Base-by-base conservation (phyloP, 2,797 vertebrate genomes). In the Lycodopsis pacificus region DNA sequence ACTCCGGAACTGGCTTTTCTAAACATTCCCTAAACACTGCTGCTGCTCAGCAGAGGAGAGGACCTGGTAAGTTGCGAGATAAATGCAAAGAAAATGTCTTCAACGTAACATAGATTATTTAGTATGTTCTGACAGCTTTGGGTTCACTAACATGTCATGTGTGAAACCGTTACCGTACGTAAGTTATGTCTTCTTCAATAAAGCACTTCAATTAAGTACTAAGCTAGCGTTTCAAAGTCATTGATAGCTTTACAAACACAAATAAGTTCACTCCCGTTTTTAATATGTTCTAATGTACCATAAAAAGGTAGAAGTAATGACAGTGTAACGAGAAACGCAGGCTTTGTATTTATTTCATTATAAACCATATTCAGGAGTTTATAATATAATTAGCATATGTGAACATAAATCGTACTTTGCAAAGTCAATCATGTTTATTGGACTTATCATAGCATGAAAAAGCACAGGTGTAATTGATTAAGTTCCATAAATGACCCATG, bases 1-100 rank as follows among this genome's bases (percentile, higher is more conserved):
- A 77, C 0, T 72, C 73, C 90, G 91, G 92, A 92, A 92, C 87
- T 77, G 44, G 48, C 0, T 11, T 44, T 32, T 1, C 64, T 64
- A 73, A 53, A 71, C 10, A 65, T 20, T 1, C 11, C 19, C 71
- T 34, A 72, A 80, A 73, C 79, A 62, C 5, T 54, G 79, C 48
- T 25, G 36, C 61, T 65, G n/a, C 20, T 25, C 38, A 25, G 61
- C 0, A 27, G 22, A 48, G 27, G 30, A 27, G 40, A 72, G 19
- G 20, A 46, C 40, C 58, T 44, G 85, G 90, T 93, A 65, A 89
- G 84, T 83, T 44, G 7, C 6, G 80, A 34, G 8, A 2, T 27
- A 4, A 61, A 62, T 17, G 0, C 34, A 15, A 34, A 34, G 7
- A 7, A 34, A 34, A 32, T 5, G 4, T 5, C 20, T 15, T 25